Conservation (phyloP, 2,797 vertebrate genomes). For the Okamejei kenojei region DNA sequence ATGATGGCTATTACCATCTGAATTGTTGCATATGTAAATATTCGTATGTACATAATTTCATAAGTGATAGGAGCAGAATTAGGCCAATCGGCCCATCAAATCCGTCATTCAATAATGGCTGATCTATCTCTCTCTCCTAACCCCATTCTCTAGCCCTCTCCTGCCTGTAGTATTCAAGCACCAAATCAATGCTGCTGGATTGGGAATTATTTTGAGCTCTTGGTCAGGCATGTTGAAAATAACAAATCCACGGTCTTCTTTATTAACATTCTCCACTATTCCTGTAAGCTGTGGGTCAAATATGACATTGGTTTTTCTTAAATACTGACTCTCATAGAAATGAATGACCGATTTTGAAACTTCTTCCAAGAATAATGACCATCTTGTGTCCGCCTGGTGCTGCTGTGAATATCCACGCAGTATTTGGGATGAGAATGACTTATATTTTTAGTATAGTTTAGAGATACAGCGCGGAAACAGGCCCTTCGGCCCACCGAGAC, state of each 20-base stretch:
- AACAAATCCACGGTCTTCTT: background rate
- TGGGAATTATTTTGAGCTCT: background rate
- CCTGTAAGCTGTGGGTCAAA: background rate
- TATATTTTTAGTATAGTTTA: too few relatives aligned
- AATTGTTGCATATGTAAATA: background rate
- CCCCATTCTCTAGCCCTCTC: too few relatives aligned
- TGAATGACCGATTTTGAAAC: background rate
- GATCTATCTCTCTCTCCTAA: too few relatives aligned
- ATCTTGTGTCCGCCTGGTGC: background rate
- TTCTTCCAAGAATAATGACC: background rate
- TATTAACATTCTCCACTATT: background rate
- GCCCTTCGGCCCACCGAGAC: too few relatives aligned
- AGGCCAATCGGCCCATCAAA: too few relatives aligned
- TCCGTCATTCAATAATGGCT: too few relatives aligned
- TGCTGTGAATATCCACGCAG: background rate
- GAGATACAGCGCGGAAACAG: too few relatives aligned
- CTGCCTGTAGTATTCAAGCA: background rate
- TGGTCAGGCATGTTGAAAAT: background rate
- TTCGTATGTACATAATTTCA: too few relatives aligned
- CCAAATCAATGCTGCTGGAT: background rate
- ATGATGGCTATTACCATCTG: background rate
- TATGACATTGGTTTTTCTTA: background rate
- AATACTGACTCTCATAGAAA: background rate
- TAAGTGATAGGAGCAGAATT: too few relatives aligned
- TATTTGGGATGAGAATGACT: background rate